Evolutionary conservation across 1,140 invertebrate species (phyloP).

Genomic region (Leptonema lineaticorne): DNA sequence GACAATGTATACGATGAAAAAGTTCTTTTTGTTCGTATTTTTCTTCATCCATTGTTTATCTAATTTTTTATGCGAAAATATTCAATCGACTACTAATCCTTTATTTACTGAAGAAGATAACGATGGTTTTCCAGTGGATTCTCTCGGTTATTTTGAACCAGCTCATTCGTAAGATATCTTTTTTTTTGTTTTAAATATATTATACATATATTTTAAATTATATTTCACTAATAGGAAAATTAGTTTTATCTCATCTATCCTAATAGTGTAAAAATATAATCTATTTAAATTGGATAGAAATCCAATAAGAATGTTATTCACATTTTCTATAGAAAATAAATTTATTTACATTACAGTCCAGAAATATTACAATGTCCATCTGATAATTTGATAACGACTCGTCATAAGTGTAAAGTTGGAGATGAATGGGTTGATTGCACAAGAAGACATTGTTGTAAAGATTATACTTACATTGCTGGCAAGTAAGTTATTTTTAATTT

Average conservation of each 20-base stretch:
- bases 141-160: conserved; percentile 34
- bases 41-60: neutral
- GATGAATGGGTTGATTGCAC: conserved; percentile 58
- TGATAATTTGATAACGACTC: conserved; percentile 56
- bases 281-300: too few relatives aligned
- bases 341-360: conserved; percentile 44
- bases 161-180: conserved; percentile 32
- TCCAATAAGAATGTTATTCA: too few relatives aligned
- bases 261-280: too few relatives aligned
- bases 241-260: too few relatives aligned
- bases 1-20: neutral
- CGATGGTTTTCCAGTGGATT: conserved; percentile 29
- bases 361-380: conserved; percentile 56
- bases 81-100: too few relatives aligned
- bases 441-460: conserved; percentile 57
- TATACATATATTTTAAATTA: neutral
- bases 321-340: neutral
- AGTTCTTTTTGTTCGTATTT: neutral
- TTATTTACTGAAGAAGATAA: neutral
- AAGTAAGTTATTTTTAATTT: conserved; percentile 43
- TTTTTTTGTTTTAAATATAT: neutral
- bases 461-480: conserved; percentile 57
- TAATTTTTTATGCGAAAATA: neutral
- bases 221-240: too few relatives aligned
- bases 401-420: conserved; percentile 57